phyloP scores from a whole-genome alignment of 1,140 invertebrate species.

The Riptortus pedestris region DNA sequence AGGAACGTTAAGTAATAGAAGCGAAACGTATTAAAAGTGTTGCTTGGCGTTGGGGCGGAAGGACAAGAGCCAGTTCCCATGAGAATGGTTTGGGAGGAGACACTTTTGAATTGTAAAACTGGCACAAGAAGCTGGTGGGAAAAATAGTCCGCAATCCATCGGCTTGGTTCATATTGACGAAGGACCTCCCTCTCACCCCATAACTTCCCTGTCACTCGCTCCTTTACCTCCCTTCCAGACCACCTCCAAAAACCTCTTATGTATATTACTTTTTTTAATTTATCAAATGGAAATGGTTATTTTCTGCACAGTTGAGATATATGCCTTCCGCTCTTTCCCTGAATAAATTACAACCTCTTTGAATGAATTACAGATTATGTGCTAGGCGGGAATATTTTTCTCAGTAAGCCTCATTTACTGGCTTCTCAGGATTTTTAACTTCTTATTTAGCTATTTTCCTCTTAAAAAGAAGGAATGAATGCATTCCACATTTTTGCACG shows the following conservation, averaged over 20 bases:
- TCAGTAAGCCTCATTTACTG: neutral
- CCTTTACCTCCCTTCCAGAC: no score
- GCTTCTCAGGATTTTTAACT: neutral
- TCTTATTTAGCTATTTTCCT: no score
- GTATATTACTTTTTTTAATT: constrained; percentile 10
- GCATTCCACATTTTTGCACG: no score
- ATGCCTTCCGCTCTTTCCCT: neutral
- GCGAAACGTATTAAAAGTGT: no score
- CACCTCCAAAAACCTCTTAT: neutral
- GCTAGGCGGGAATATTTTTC: neutral
- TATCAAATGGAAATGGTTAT: constrained; percentile 4
- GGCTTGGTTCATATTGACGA: neutral
- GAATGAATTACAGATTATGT: neutral
- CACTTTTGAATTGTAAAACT: constrained; percentile 10
- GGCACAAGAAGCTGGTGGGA: neutral
- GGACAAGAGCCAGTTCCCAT: no score
- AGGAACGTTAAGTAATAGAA: no score
- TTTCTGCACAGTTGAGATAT: no score
- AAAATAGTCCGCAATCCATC: neutral
- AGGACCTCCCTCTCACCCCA: neutral
- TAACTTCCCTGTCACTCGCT: neutral
- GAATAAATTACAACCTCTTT: neutral
- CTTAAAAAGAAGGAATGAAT: no score
- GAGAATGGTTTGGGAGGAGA: constrained; percentile 3
- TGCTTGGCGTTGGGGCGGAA: no score